Percentiles rank a stretch among this genome's conserved stretches.
Evolutionary conservation across 2,797 vertebrate genomes (phyloP).

Genomic region (Sphenopsis melanotis): DNA sequence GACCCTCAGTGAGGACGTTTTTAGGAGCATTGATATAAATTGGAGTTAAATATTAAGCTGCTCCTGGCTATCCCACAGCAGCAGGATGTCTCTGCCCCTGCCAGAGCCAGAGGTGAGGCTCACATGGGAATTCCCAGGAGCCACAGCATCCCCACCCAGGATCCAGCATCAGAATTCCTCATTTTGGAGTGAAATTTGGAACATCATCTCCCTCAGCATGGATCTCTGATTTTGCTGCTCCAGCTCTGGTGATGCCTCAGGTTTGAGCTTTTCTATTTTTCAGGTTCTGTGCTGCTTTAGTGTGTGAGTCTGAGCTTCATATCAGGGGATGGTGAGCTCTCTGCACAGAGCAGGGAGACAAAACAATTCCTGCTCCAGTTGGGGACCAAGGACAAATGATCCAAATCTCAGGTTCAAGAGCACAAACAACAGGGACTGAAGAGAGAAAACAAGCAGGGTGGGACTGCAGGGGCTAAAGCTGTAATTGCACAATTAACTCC

Average conservation of each 20-base stretch:
- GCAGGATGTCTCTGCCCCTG: neutral
- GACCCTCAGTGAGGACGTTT: neutral
- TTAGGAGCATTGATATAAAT: neutral
- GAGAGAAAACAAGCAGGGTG: neutral
- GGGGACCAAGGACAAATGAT: neutral
- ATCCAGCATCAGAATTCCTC: neutral
- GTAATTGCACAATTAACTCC: neutral
- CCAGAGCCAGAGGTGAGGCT: neutral
- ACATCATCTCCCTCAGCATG: fast-evolving
- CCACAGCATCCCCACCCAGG: neutral
- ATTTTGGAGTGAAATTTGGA: no score
- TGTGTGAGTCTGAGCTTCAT: neutral
- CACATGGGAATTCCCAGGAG: neutral
- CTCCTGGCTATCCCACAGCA: neutral
- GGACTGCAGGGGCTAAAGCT: neutral
- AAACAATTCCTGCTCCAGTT: neutral
- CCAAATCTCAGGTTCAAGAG: neutral
- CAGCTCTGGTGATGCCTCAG: neutral
- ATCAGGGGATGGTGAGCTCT: neutral
- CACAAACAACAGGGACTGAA: neutral
- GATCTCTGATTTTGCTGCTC: neutral
- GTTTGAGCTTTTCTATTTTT: neutral
- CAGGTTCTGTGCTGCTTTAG: neutral
- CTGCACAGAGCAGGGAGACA: neutral
- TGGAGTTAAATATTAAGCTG: neutral